Evolutionary conservation across 2,888 invertebrate genomes (phyloP).

Genomic region (Cantharis nigra): DNA sequence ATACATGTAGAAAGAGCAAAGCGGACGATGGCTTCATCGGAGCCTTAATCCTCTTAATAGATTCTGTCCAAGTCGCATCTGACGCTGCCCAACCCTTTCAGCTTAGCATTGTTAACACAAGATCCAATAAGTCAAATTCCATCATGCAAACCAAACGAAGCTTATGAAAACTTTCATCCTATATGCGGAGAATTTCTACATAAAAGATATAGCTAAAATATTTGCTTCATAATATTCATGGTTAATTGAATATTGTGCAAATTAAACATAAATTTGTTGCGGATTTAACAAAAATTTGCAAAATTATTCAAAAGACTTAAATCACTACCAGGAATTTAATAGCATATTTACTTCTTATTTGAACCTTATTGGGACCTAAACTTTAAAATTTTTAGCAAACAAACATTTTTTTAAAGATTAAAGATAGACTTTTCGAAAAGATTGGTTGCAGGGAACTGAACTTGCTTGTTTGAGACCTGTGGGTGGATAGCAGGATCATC

Average conservation of each 20-base stretch:
- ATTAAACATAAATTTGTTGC: background rate
- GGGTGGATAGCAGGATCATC: too few species aligned
- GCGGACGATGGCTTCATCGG: slow-evolving; percentile 54
- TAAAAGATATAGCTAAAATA: slow-evolving; percentile 20
- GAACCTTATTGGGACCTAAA: too few species aligned
- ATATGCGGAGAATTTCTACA: slow-evolving; percentile 21
- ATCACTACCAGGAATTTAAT: background rate
- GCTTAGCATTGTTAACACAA: slow-evolving; percentile 56
- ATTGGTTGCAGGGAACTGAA: too few species aligned
- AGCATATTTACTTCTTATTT: too few species aligned
- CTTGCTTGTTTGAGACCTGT: too few species aligned
- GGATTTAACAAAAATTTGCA: background rate
- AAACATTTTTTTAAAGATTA: too few species aligned
- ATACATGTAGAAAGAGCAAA: slow-evolving; percentile 29
- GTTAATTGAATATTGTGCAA: background rate
- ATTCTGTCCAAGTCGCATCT: slow-evolving; percentile 55
- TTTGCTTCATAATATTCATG: background rate
- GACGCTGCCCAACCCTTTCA: slow-evolving; percentile 53
- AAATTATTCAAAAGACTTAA: background rate
- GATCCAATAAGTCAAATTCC: slow-evolving; percentile 54
- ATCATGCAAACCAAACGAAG: slow-evolving; percentile 35
- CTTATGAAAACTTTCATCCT: slow-evolving; percentile 30
- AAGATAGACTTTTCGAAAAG: too few species aligned
- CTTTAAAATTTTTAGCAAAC: too few species aligned
- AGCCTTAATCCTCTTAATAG: slow-evolving; percentile 58